Percentiles rank a stretch among this genome's conserved stretches.
phyloP scores from a whole-genome alignment of 1,140 invertebrate genomes.

The Drosophila ananassae region DNA sequence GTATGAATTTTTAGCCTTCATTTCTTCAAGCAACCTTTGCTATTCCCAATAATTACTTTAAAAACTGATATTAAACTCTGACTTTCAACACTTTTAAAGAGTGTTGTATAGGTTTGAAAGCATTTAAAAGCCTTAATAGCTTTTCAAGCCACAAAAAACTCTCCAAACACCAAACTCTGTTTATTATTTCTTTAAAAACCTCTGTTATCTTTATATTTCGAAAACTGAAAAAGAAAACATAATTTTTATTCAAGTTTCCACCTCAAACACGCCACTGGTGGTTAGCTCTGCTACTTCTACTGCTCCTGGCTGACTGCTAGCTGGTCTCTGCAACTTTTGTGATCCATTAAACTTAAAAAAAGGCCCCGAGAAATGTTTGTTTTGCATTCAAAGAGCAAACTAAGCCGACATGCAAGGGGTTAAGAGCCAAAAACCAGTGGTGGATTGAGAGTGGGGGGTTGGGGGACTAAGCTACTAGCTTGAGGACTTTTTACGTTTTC shows the following conservation, averaged over 20 bases:
- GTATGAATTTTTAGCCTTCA: too few species aligned
- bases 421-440: constrained; percentile 2
- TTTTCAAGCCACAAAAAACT: too few species aligned
- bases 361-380: constrained; percentile 5
- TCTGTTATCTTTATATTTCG: too few species aligned
- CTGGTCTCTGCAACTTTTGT: neutral
- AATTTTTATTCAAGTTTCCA: neutral
- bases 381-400: constrained; percentile 12
- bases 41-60: too few species aligned
- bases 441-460: neutral
- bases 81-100: too few species aligned
- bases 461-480: neutral
- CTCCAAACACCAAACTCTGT: too few species aligned
- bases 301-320: neutral
- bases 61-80: too few species aligned
- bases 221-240: too few species aligned
- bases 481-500: constrained; percentile 23
- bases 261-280: neutral
- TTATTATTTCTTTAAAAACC: too few species aligned
- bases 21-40: too few species aligned
- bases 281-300: neutral
- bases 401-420: neutral
- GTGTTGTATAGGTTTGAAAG: too few species aligned
- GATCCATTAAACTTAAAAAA: constrained; percentile 1
- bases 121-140: too few species aligned